Conservation (phyloP, 2,888 invertebrate genomes). For the Poecilobothrus nobilitatus region DNA sequence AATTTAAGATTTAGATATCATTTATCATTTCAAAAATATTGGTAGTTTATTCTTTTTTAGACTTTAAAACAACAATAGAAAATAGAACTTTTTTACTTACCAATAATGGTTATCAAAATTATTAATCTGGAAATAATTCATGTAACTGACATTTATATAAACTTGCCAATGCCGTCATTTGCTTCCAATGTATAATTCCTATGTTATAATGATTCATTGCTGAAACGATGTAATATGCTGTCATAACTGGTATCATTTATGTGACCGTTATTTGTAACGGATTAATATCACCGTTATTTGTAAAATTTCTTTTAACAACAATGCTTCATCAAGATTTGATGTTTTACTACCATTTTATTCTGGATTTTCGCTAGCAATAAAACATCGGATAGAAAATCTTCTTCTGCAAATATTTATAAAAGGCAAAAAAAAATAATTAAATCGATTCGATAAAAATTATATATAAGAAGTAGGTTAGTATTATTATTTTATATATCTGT, state of each 20-base stretch:
- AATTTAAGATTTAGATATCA: no score
- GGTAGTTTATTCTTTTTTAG: no score
- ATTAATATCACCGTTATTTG: constrained; percentile 24
- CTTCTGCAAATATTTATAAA: constrained; percentile 34
- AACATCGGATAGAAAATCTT: constrained; percentile 32
- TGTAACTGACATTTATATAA: constrained; percentile 69
- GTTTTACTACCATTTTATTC: constrained; percentile 36
- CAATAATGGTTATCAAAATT: constrained; percentile 88
- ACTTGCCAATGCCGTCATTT: constrained; percentile 51
- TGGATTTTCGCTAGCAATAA: constrained; percentile 39
- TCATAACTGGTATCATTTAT: constrained; percentile 22
- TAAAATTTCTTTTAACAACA: no score
- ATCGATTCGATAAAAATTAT: not conserved
- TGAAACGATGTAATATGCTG: constrained; percentile 13
- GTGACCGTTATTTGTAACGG: constrained; percentile 8
- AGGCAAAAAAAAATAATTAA: constrained; percentile 3
- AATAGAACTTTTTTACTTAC: constrained; percentile 63
- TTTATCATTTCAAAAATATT: no score
- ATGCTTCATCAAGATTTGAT: no score
- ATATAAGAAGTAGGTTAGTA: not conserved
- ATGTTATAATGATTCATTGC: not conserved
- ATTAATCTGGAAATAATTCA: constrained; percentile 77
- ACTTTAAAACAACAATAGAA: no score
- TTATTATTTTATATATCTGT: no score
- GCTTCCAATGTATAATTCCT: constrained; percentile 18